phyloP scores from a whole-genome alignment of 2,797 vertebrate species.

The Pempheris klunzingeri region DNA sequence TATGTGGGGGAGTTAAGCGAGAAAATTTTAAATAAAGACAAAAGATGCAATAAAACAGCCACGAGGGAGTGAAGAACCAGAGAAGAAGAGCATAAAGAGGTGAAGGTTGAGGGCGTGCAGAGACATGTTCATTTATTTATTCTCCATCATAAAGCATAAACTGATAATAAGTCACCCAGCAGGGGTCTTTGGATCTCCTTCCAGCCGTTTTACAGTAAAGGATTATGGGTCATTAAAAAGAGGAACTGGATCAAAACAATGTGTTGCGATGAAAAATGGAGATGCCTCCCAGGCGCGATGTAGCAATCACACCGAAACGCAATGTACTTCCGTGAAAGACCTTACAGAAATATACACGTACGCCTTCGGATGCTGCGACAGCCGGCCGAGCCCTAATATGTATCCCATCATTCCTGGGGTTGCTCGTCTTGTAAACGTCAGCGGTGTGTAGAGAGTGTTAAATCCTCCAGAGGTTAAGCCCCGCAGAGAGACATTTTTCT shows the following conservation, averaged over 20 bases:
- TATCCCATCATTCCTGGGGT: constrained; percentile 53
- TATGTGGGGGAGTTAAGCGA: not conserved
- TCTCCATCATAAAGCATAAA: constrained; percentile 57
- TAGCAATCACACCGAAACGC: constrained; percentile 13
- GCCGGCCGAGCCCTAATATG: not conserved
- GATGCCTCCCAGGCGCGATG: constrained; percentile 18
- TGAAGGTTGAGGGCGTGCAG: constrained; percentile 51
- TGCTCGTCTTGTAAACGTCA: constrained; percentile 75
- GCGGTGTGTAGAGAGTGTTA: constrained; percentile 32
- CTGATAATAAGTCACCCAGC: constrained; percentile 66
- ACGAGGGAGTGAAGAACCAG: constrained; percentile 43
- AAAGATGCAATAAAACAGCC: constrained; percentile 34
- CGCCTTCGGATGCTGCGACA: not conserved
- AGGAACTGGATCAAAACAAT: constrained; percentile 76
- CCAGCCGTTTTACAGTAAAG: constrained; percentile 69
- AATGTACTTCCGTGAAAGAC: constrained; percentile 22
- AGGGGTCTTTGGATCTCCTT: constrained; percentile 54
- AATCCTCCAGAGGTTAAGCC: constrained; percentile 66
- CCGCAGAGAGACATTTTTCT: constrained; percentile 69
- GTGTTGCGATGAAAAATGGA: constrained; percentile 60
- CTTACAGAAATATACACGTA: constrained; percentile 11
- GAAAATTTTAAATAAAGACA: constrained; percentile 22
- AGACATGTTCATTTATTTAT: constrained; percentile 67
- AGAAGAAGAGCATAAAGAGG: constrained; percentile 39
- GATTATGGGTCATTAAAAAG: constrained; percentile 74